Percentiles rank a stretch among this genome's conserved stretches.
Evolutionary conservation across 37 sponge, comb jelly and placozoan species (phyloP).

Genomic region (Axinella damicornis): DNA sequence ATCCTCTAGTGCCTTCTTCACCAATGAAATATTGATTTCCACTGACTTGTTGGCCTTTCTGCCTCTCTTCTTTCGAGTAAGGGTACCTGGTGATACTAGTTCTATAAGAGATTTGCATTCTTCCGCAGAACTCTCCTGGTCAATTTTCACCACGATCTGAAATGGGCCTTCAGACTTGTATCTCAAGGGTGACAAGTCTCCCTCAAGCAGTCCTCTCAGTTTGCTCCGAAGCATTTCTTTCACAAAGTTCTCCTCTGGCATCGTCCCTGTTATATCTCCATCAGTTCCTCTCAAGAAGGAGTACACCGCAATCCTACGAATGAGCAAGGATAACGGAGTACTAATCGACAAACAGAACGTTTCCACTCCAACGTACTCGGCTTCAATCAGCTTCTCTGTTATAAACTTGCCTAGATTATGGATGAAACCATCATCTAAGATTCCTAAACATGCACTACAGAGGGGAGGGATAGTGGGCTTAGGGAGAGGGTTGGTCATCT

Average conservation of each 20-base stretch:
- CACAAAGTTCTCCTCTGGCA: constrained; percentile 31
- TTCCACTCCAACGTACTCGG: constrained; percentile 29
- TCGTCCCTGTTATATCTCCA: not conserved
- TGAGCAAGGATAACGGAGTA: constrained; percentile 40
- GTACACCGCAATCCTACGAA: constrained; percentile 17
- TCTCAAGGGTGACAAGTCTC: not conserved
- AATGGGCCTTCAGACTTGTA: constrained; percentile 37
- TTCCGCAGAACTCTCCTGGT: not conserved
- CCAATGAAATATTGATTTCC: not conserved
- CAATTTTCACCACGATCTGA: constrained; percentile 41
- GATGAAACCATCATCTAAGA: constrained; percentile 12
- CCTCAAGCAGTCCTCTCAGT: constrained; percentile 5
- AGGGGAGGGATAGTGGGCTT: not conserved
- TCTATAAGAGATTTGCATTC: constrained; percentile 34
- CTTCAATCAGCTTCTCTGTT: constrained; percentile 12
- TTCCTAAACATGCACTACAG: constrained; percentile 50
- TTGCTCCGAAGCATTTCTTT: constrained; percentile 28
- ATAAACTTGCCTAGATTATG: constrained; percentile 12
- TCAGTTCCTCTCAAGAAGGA: not conserved
- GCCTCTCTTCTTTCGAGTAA: constrained; percentile 1
- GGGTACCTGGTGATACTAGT: not conserved
- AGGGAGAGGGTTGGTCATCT: no score
- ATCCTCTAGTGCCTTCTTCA: constrained; percentile 31
- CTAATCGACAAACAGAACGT: constrained; percentile 38
- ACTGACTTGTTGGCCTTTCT: not conserved